Evolutionary conservation across 2,113 vertebrate species (phyloP).

Genomic region (Apteryx owenii): DNA sequence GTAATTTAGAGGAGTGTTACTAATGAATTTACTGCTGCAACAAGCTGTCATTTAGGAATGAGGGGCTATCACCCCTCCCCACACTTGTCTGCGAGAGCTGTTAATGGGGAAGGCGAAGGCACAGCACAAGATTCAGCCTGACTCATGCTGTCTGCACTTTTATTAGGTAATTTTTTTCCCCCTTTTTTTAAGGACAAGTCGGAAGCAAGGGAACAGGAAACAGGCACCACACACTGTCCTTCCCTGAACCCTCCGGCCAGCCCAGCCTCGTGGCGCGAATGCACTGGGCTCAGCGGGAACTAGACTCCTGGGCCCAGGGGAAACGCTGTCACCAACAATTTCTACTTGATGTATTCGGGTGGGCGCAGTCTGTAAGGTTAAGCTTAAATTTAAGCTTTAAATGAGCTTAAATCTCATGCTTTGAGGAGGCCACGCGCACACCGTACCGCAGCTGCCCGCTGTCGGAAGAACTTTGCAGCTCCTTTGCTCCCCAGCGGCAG

Average conservation of each 20-base stretch:
- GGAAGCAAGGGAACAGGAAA: background rate
- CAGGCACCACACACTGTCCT: background rate
- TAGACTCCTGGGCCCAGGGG: too few species aligned
- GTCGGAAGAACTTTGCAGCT: background rate
- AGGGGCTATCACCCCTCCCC: background rate
- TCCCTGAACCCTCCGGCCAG: background rate
- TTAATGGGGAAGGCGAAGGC: background rate
- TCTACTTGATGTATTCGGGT: accelerated
- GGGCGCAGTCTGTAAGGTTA: background rate
- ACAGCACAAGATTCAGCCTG: slow-evolving; percentile 19
- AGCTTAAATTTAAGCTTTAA: background rate
- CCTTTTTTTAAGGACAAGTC: too few species aligned
- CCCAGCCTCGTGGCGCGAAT: background rate
- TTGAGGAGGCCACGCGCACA: background rate
- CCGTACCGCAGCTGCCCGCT: background rate
- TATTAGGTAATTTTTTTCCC: background rate
- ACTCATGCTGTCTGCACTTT: background rate
- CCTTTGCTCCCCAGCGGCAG: background rate
- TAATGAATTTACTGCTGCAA: background rate
- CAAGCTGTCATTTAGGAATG: background rate
- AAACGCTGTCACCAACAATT: background rate
- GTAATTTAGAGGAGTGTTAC: background rate
- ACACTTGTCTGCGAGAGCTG: background rate
- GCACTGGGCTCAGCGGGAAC: too few species aligned
- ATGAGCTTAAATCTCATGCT: background rate